Conservation (phyloP, 1,140 invertebrate genomes). For the Pachyrhynchus sulphureomaculatus region DNA sequence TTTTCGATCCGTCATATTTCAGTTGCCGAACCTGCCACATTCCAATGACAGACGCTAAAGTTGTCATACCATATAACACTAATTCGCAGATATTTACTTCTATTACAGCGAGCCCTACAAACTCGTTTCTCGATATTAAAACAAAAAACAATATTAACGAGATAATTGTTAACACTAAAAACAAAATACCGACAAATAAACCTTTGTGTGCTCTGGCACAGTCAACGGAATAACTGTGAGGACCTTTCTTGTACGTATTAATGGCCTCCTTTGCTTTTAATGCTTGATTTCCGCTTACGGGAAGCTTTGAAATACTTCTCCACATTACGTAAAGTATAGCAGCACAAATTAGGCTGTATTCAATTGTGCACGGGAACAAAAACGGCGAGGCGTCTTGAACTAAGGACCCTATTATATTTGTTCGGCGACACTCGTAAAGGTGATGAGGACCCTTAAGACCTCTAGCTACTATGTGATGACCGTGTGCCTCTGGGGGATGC, state of each 20-base stretch:
- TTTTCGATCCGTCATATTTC: conserved; percentile 78
- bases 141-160: conserved; percentile 94
- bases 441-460: conserved; percentile 82
- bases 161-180: conserved; percentile 91
- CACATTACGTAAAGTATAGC: conserved; percentile 96
- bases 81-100: conserved; percentile 92
- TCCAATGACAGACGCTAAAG: conserved; percentile 80
- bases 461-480: conserved; percentile 64
- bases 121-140: conserved; percentile 81
- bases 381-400: conserved; percentile 65
- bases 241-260: conserved; percentile 70
- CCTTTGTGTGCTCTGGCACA: conserved; percentile 93
- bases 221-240: conserved; percentile 91
- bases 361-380: conserved; percentile 95
- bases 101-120: conserved; percentile 80
- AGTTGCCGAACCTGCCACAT: conserved; percentile 84
- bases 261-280: conserved; percentile 58
- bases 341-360: conserved; percentile 94
- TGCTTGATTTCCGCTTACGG: conserved; percentile 51
- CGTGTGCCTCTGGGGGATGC: conserved; percentile 61
- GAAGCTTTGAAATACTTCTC: conserved; percentile 67
- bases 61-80: conserved; percentile 82
- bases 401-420: conserved; percentile 88
- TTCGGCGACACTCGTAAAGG: conserved; percentile 84
- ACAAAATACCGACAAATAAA: conserved; percentile 89